These are phyloP conservation scores for Lepisosteus osseus DNA, from an alignment of 2,113 vertebrate species.

Conservation along the genomic window DNA sequence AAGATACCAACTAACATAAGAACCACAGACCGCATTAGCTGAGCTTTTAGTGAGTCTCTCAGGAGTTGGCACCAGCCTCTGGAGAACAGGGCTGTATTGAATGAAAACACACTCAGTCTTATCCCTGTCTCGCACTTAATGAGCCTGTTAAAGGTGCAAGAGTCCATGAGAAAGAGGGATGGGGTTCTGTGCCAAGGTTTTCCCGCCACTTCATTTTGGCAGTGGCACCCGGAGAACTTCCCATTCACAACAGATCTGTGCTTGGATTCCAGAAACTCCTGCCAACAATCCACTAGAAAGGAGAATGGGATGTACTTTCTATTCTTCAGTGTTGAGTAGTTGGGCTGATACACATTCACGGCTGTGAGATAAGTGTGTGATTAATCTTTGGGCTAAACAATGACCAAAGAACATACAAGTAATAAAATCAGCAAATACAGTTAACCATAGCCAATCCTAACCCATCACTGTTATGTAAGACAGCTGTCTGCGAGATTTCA, in stretches of 20 bases:
- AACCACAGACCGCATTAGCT: neutral
- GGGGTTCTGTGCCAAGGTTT: neutral
- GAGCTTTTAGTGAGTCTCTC: neutral
- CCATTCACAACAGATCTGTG: neutral
- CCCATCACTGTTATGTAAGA: neutral
- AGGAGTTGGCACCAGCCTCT: neutral
- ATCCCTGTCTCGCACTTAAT: neutral
- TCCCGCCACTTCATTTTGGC: neutral
- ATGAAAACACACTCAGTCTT: neutral
- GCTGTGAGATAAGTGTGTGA: neutral
- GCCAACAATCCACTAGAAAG: neutral
- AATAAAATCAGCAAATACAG: too few species aligned
- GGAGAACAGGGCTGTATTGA: neutral
- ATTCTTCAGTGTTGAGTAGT: too few species aligned
- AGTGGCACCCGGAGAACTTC: neutral
- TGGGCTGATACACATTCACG: neutral
- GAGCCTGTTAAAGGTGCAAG: neutral
- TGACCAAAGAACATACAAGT: neutral
- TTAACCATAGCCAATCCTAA: neutral
- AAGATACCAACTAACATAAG: neutral
- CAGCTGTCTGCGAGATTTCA: constrained; percentile 25
- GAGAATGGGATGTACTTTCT: constrained; percentile 6
- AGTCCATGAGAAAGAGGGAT: constrained; percentile 17
- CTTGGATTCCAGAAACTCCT: neutral
- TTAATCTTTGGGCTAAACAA: neutral